These are phyloP conservation scores for Tiaroga cobitis DNA, from an alignment of 2,797 vertebrate genomes.

Conservation along the genomic window DNA sequence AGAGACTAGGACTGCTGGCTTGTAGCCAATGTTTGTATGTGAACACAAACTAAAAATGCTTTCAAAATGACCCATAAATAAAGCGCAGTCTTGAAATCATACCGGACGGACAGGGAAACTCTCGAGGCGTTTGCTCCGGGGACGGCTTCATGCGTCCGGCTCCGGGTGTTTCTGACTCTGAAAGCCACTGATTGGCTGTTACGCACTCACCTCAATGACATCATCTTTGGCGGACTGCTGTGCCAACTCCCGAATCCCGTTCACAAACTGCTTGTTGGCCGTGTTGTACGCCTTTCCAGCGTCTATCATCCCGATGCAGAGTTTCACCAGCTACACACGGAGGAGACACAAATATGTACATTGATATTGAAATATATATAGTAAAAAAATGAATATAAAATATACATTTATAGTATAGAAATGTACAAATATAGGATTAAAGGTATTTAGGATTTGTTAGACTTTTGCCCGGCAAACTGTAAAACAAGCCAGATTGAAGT, in stretches of 20 bases:
- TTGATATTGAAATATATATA: neutral
- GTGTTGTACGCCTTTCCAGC: slow-evolving; percentile 95
- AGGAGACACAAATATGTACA: slow-evolving; percentile 42
- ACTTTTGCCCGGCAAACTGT: neutral
- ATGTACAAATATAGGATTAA: neutral
- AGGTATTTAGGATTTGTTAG: neutral
- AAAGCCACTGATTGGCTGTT: neutral
- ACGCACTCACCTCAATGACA: slow-evolving; percentile 87
- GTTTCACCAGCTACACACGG: slow-evolving; percentile 87
- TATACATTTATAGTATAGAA: neutral
- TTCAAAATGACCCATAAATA: neutral
- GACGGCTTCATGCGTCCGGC: too few species aligned
- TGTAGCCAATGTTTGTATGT: neutral
- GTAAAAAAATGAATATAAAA: neutral
- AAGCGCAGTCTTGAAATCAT: neutral
- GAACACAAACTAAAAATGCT: neutral
- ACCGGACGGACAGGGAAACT: neutral
- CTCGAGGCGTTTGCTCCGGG: neutral
- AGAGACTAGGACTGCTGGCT: slow-evolving; percentile 60
- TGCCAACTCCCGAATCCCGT: slow-evolving; percentile 92
- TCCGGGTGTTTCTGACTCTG: neutral
- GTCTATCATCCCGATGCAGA: slow-evolving; percentile 97
- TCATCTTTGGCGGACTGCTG: slow-evolving; percentile 93
- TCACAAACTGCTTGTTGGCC: slow-evolving; percentile 97
- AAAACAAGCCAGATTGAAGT: neutral